A percentile compares a stretch with the other conserved stretches of the same genome.
These are phyloP conservation scores for Caenorhabditis japonica DNA, from an alignment of 2,888 invertebrate genomes.

Conservation along the genomic window DNA sequence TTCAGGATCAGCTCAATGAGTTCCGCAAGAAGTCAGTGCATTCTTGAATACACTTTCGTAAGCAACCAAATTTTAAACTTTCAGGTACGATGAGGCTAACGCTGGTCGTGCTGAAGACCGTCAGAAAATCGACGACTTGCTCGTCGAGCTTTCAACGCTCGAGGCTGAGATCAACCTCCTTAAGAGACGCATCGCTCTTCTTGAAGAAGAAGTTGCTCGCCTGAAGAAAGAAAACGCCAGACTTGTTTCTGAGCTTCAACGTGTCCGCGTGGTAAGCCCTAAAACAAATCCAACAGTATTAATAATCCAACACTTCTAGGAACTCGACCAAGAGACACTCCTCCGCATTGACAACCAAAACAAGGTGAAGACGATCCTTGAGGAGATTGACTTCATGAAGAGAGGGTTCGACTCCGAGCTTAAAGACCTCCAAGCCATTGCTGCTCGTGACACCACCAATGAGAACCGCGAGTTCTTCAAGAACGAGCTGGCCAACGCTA, in stretches of 20 bases:
- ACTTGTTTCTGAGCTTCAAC: slow-evolving; percentile 60
- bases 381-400: slow-evolving; percentile 80
- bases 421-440: slow-evolving; percentile 80
- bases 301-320: slow-evolving; percentile 71
- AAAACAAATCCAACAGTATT: background rate
- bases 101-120: slow-evolving; percentile 74
- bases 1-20: slow-evolving; percentile 65
- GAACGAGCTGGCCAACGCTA: slow-evolving; percentile 80
- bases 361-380: slow-evolving; percentile 79
- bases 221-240: slow-evolving; percentile 78
- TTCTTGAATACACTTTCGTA: background rate
- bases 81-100: slow-evolving; percentile 76
- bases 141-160: slow-evolving; percentile 78
- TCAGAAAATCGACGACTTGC: slow-evolving; percentile 79
- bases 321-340: slow-evolving; percentile 80
- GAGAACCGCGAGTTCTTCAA: slow-evolving; percentile 81
- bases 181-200: slow-evolving; percentile 73
- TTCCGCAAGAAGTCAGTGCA: slow-evolving; percentile 65
- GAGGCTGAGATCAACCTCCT: slow-evolving; percentile 79
- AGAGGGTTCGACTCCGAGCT: slow-evolving; percentile 79
- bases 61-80: too few relatives aligned
- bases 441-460: slow-evolving; percentile 79
- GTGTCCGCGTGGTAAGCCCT: slow-evolving; percentile 41
- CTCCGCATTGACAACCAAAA: slow-evolving; percentile 80
- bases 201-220: slow-evolving; percentile 77